Base-by-base conservation (phyloP, 2,797 vertebrate genomes). In the Phyllotis vaccarum region DNA sequence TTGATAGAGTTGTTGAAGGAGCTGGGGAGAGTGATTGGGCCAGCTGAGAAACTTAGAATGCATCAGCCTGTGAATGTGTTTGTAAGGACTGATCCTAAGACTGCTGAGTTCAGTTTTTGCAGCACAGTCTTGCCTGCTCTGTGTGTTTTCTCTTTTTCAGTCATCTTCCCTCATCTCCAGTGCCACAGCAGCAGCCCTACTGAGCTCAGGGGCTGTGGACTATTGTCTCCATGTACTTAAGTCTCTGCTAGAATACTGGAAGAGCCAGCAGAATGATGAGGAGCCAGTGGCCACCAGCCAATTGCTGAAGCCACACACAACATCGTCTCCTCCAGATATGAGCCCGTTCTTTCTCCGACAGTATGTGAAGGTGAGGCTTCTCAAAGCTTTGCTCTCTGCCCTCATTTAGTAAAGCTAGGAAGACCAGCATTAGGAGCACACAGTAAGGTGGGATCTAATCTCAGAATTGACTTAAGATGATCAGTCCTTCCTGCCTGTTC, bases 261-360 rank as follows among this genome's bases (percentile, higher is more conserved):
- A 99, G 98, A 99, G 99, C 96, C 99, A 99, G 79, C 99, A 99
- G 98, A 99, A 99, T 0, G 99, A 99, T 0, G 99, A 99, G 97
- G 99, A 99, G 96, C 99, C 99, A 0, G 99, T 99, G 52, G 99
- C 99, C 68, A 96, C 99, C 96, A 99, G 99, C 98, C 99, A 99
- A 97, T 98, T 99, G 89, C 99, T 99, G 87, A 99, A 99, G 85
- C 99, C 99, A 37, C 99, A 99, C 98, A 99, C 99, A 0, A 99
- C 99, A 0, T 99, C 99, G 34, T 99, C 99, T 56, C 99, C 99
- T 0, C 99, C 99, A 0, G 99, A 99, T 98, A 99, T 99, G 99
- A 99, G 99, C 97, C 99, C 99, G 0, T 99, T 99, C 97, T 99
- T 99, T 98, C 98, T 99, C 66, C 99, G 99, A 22, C 99, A 99